These are phyloP conservation scores for Poecilia wingei DNA, from an alignment of 2,797 vertebrate genomes.

Conservation along the genomic window DNA sequence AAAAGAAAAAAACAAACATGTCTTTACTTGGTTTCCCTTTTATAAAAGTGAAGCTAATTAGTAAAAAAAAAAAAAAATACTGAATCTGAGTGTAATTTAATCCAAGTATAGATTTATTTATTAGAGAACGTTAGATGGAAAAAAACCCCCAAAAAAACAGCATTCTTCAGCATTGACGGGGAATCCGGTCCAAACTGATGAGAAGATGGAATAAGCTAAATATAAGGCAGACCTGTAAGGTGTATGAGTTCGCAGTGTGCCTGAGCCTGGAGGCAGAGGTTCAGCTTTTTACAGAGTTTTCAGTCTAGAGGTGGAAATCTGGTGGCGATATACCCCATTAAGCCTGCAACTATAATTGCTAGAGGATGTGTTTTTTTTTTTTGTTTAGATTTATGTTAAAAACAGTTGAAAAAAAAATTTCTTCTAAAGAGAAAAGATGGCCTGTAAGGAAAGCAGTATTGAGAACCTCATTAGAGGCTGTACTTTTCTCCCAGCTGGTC, in stretches of 20 bases:
- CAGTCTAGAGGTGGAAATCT: not conserved
- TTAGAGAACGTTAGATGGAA: not conserved
- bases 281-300: not conserved
- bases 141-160: not conserved
- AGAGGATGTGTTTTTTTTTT: not conserved
- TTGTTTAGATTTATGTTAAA: not conserved
- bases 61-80: not conserved
- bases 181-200: not conserved
- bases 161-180: not conserved
- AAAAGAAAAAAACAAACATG: not conserved
- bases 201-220: not conserved
- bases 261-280: not conserved
- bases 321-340: too few relatives aligned
- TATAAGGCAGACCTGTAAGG: not conserved
- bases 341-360: not conserved
- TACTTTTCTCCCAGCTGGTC: not conserved
- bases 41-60: not conserved
- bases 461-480: not conserved
- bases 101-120: not conserved
- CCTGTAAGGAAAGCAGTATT: not conserved
- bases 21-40: not conserved
- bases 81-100: not conserved
- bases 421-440: not conserved
- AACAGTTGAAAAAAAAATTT: not conserved
- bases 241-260: not conserved